phyloP scores from a whole-genome alignment of 2,888 invertebrate species.

The Strigamia crassipes region DNA sequence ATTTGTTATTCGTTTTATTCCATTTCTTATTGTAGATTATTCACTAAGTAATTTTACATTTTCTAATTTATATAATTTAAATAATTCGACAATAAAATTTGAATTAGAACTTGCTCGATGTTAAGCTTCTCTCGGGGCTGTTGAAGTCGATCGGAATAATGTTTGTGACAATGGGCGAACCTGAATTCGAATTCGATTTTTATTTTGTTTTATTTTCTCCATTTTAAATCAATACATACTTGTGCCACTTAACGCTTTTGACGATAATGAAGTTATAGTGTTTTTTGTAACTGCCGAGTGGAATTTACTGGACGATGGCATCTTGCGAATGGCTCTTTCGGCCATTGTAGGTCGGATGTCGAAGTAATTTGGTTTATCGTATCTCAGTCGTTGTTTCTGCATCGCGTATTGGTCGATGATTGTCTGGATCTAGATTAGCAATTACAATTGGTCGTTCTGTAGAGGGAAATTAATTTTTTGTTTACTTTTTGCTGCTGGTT shows the following conservation, averaged over 20 bases:
- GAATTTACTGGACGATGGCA: not conserved
- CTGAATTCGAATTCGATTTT: too few species aligned
- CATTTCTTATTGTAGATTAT: too few species aligned
- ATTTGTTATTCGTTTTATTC: not conserved
- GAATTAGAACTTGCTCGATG: too few species aligned
- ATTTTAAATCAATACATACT: not conserved
- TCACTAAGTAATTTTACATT: too few species aligned
- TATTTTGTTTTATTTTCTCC: not conserved
- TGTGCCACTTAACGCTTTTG: slow-evolving; percentile 3
- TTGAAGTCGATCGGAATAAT: not conserved
- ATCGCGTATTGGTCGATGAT: slow-evolving; percentile 3
- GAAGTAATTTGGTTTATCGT: not conserved
- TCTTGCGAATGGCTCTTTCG: not conserved
- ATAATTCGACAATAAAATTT: too few species aligned
- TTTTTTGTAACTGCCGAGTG: not conserved
- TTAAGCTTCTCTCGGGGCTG: too few species aligned
- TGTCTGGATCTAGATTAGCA: not conserved
- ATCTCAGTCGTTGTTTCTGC: not conserved
- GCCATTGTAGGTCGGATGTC: not conserved
- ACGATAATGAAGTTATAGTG: not conserved
- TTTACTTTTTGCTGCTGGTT: not conserved
- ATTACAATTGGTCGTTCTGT: too few species aligned
- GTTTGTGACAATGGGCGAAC: not conserved
- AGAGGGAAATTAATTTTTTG: not conserved
- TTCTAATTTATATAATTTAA: too few species aligned